Evolutionary conservation across 1,140 invertebrate genomes (phyloP).

Genomic region (Diuraphis noxia): DNA sequence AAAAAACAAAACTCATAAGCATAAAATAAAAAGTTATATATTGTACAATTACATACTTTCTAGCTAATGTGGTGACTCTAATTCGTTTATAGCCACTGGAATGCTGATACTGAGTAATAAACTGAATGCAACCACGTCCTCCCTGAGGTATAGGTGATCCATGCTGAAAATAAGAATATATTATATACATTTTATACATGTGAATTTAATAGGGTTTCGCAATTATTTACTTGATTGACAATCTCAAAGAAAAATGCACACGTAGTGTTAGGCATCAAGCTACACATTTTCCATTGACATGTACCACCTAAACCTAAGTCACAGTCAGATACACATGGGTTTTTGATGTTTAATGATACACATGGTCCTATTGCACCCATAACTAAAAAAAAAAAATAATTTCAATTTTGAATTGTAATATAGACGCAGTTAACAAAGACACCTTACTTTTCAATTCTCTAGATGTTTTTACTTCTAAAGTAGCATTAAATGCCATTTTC

Average conservation of each 20-base stretch:
- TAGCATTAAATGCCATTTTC: conserved; percentile 98
- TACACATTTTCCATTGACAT: conserved; percentile 98
- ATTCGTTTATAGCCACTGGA: conserved; percentile 93
- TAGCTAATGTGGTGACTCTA: conserved; percentile 92
- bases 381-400: conserved; percentile 65
- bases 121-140: conserved; percentile 94
- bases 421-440: background rate
- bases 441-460: conserved; percentile 77
- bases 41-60: conserved; percentile 72
- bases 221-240: conserved; percentile 74
- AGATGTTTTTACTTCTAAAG: conserved; percentile 92
- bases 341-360: conserved; percentile 89
- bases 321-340: conserved; percentile 88
- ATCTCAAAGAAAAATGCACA: conserved; percentile 96
- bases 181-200: background rate
- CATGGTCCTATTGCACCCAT: conserved; percentile 95
- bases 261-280: conserved; percentile 89
- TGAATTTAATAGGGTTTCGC: background rate
- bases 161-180: conserved; percentile 66
- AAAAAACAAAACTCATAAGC: conserved; percentile 55
- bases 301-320: conserved; percentile 97
- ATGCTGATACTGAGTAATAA: conserved; percentile 98
- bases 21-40: conserved; percentile 14
- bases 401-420: background rate
- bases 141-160: conserved; percentile 93